Base-by-base conservation (phyloP, 2,888 invertebrate genomes). In the Norana najaformis region DNA sequence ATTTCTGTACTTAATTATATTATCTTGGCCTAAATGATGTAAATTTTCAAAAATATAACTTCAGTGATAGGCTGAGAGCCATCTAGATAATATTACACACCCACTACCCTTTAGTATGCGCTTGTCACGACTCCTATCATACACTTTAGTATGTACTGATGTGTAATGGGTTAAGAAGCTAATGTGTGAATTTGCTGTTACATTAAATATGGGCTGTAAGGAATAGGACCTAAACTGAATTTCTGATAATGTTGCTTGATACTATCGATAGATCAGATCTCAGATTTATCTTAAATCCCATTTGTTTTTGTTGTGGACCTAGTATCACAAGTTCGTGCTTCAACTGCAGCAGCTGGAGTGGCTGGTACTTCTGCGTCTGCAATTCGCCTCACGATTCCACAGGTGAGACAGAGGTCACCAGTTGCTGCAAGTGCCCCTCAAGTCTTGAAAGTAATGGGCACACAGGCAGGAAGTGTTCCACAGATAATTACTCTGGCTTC, bases 371-470 rank as follows among this genome's bases (percentile, higher is more conserved):
- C 85, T 36, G 34, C 85, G 35, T 85, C 85, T 37, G 89, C 91
- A 16, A 88, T 91, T 35, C 90, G 92, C 16, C 85, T 91, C 53
- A 88, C 91, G 30, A 89, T 91, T 30, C 91, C 91, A 37, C 91
- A 91, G 41, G 89, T 91, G 35, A 93, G 94, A 69, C 93, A 93
- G 90, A 93, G 93, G 88, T 92, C 93, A 13, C 94, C 94, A 13
- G 92, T 94, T 89, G 93, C 93, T 38, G 69, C 91, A 16, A 89
- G 88, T 30, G 69, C 91, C 16, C 89, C 90, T 11, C 91, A 91
- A 88, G 90, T 91, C 18, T 90, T 92, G 83, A 92, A 92, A 90
- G 91, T 92, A 41, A 89, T 92, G 36, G 91, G 92, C n/a, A 88
- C 91, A 34, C 91, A 91, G 69, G 89, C 90, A 23, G 91, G 91